These are phyloP conservation scores for Andrena praecox DNA, from an alignment of 2,888 invertebrate species.

Conservation along the genomic window DNA sequence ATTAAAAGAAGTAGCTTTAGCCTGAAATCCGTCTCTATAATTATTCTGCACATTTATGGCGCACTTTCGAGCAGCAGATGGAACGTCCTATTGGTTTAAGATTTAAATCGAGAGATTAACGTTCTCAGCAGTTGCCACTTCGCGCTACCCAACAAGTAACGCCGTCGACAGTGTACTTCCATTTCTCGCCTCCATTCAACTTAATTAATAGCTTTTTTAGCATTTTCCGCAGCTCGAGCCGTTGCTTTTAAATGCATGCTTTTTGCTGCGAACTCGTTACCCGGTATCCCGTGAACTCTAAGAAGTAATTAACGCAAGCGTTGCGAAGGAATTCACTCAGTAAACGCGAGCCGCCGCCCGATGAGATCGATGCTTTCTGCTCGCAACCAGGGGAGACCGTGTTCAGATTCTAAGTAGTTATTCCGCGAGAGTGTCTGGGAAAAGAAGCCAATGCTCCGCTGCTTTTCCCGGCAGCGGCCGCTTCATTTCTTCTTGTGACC, in stretches of 20 bases:
- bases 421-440: constrained; percentile 39
- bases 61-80: background rate
- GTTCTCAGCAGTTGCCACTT: background rate
- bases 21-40: background rate
- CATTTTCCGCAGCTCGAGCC: background rate
- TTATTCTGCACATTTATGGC: background rate
- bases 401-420: constrained; percentile 46
- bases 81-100: background rate
- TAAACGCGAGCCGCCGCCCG: constrained; percentile 27
- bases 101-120: constrained; percentile 1
- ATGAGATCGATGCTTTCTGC: constrained; percentile 47
- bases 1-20: too few relatives aligned
- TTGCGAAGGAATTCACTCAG: constrained; percentile 50
- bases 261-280: constrained; percentile 60
- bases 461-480: constrained; percentile 37
- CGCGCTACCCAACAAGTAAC: background rate
- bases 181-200: constrained; percentile 3
- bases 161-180: background rate
- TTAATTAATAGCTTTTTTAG: constrained; percentile 7
- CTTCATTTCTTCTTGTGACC: constrained; percentile 46
- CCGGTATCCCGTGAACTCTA: constrained; percentile 50
- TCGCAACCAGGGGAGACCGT: constrained; percentile 9
- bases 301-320: constrained; percentile 69
- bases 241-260: constrained; percentile 41
- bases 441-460: constrained; percentile 45